Conservation (phyloP, 1,140 invertebrate genomes). For the Myzus persicae region DNA sequence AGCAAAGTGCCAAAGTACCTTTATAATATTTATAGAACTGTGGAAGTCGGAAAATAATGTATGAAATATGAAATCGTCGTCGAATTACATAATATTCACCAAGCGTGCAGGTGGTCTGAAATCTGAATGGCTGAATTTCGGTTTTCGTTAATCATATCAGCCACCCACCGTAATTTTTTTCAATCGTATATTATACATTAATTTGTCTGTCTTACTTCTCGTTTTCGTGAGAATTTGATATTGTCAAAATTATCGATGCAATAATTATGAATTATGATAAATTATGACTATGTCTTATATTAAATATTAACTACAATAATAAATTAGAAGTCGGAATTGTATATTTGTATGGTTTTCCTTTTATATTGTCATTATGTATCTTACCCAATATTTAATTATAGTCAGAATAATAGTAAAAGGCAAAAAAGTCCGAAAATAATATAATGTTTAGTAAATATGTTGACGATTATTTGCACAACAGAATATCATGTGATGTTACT, state of each 20-base stretch:
- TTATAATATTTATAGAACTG: neutral
- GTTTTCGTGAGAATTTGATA: neutral
- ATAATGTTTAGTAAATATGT: neutral
- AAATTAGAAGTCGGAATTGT: neutral
- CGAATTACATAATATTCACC: neutral
- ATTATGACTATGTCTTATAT: neutral
- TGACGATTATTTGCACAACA: no score
- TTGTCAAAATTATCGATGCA: neutral
- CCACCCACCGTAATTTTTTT: neutral
- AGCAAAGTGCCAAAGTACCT: no score
- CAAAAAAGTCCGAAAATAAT: neutral
- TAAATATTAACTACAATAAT: no score
- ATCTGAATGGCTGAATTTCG: neutral
- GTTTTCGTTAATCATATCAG: neutral
- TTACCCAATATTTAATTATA: no score
- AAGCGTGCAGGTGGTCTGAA: neutral
- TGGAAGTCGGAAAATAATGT: neutral
- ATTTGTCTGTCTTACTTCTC: neutral
- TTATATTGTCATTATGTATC: neutral
- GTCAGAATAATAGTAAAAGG: no score
- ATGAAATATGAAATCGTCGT: neutral
- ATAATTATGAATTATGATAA: neutral
- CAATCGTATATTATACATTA: neutral
- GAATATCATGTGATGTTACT: no score
- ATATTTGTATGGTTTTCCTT: no score